These are phyloP conservation scores for Chrysina gloriosa DNA, from an alignment of 2,888 invertebrate genomes.

Conservation along the genomic window DNA sequence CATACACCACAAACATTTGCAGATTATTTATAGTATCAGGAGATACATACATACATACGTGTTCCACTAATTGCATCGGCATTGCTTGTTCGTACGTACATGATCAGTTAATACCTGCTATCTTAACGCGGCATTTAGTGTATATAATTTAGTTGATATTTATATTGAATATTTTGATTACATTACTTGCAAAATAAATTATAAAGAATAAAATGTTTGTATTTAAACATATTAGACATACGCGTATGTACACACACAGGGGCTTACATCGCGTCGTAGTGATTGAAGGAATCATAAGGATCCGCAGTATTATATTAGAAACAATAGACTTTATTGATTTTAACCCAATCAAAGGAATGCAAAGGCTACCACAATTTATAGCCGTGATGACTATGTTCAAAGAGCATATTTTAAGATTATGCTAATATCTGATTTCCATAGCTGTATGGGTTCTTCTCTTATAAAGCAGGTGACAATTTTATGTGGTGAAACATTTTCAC, in stretches of 20 bases:
- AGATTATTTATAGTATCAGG: slow-evolving; percentile 8
- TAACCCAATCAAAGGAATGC: neutral
- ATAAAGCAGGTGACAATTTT: slow-evolving; percentile 32
- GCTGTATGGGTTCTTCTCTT: neutral
- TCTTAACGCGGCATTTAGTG: too few relatives aligned
- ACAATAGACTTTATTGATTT: neutral
- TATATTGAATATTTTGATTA: too few relatives aligned
- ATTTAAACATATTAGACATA: too few relatives aligned
- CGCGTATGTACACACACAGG: too few relatives aligned
- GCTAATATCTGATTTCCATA: slow-evolving; percentile 32
- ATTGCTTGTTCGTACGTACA: too few relatives aligned
- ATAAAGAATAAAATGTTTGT: too few relatives aligned
- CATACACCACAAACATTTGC: slow-evolving; percentile 12
- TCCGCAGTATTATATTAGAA: neutral
- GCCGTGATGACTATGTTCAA: slow-evolving; percentile 24
- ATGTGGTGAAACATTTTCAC: neutral
- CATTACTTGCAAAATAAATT: too few relatives aligned
- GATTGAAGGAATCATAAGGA: neutral
- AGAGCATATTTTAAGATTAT: slow-evolving; percentile 40
- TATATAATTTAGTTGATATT: too few relatives aligned
- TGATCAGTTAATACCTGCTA: too few relatives aligned
- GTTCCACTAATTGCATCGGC: too few relatives aligned
- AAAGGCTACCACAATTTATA: slow-evolving; percentile 19
- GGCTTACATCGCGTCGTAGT: too few relatives aligned
- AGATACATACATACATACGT: neutral